phyloP scores from a whole-genome alignment of 2,888 invertebrate species.

The Rhaphigaster nebulosa region DNA sequence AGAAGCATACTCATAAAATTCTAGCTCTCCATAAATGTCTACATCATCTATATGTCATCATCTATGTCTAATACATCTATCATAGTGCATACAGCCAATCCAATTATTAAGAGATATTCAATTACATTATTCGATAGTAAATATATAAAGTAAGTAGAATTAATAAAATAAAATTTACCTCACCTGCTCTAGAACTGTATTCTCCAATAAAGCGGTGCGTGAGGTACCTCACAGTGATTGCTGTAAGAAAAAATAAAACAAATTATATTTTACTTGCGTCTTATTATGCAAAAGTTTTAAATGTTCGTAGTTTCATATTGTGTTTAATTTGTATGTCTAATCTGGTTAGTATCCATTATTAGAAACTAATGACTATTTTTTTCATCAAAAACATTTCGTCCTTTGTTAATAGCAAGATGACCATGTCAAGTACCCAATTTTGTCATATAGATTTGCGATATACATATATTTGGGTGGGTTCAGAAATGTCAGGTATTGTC shows the following conservation, averaged over 20 bases:
- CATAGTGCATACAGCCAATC: background rate
- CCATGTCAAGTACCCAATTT: background rate
- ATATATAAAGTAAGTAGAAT: background rate
- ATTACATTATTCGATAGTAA: background rate
- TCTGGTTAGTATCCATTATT: background rate
- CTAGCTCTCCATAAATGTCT: background rate
- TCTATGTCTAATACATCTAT: too few species aligned
- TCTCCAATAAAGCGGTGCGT: conserved; percentile 58
- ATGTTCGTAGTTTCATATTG: background rate
- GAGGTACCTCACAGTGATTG: conserved; percentile 56
- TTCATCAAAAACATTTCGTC: background rate
- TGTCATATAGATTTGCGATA: background rate
- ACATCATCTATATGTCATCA: too few species aligned
- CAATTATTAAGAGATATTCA: background rate
- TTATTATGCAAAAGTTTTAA: background rate
- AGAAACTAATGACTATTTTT: background rate
- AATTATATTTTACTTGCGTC: background rate
- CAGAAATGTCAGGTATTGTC: background rate
- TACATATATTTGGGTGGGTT: background rate
- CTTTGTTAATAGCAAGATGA: background rate
- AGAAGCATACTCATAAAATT: background rate
- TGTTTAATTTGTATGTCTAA: background rate
- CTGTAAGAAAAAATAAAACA: conserved; percentile 25
- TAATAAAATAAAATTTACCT: conserved; percentile 51
- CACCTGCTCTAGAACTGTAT: conserved; percentile 58